Conservation (phyloP, 2,888 invertebrate species). For the Eristalinus aeneus region DNA sequence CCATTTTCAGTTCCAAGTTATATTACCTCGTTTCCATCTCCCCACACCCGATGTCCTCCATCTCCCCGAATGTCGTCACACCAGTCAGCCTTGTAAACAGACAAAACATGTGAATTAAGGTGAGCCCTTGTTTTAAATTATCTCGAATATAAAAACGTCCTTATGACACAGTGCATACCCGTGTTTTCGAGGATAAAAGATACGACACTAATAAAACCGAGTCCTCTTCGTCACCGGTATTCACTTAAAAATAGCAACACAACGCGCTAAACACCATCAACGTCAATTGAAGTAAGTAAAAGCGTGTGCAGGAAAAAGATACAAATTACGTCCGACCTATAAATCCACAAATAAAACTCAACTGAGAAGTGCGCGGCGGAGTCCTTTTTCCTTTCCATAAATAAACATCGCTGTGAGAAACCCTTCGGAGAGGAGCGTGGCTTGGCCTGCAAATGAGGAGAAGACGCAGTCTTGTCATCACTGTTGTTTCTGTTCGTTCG, state of each 20-base stretch:
- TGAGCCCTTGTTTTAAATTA: constrained; percentile 3
- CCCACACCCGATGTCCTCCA: not conserved
- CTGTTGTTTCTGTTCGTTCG: not conserved
- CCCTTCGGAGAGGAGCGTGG: constrained; percentile 23
- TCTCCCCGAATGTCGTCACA: not conserved
- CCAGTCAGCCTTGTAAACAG: not conserved
- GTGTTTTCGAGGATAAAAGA: constrained; percentile 21
- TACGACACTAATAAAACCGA: constrained; percentile 26
- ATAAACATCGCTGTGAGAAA: constrained; percentile 47
- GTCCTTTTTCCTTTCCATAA: constrained; percentile 53
- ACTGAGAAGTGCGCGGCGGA: constrained; percentile 8
- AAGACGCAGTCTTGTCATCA: not conserved
- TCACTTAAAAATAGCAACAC: constrained; percentile 12
- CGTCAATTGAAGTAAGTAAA: constrained; percentile 57
- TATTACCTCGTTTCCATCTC: constrained; percentile 1
- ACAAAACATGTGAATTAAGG: not conserved
- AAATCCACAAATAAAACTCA: constrained; percentile 66
- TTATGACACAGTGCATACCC: not conserved
- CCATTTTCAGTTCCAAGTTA: constrained; percentile 11
- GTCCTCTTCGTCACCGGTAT: constrained; percentile 13
- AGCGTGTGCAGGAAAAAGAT: constrained; percentile 17
- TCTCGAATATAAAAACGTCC: constrained; percentile 18
- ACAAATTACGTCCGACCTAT: constrained; percentile 65
- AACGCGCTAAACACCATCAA: constrained; percentile 26
- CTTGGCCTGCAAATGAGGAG: constrained; percentile 18